Evolutionary conservation across 2,113 vertebrate genomes (phyloP), one percentile per base, ranked within the genome.

Genomic region (Neodontobutis hainanensis): DNA sequence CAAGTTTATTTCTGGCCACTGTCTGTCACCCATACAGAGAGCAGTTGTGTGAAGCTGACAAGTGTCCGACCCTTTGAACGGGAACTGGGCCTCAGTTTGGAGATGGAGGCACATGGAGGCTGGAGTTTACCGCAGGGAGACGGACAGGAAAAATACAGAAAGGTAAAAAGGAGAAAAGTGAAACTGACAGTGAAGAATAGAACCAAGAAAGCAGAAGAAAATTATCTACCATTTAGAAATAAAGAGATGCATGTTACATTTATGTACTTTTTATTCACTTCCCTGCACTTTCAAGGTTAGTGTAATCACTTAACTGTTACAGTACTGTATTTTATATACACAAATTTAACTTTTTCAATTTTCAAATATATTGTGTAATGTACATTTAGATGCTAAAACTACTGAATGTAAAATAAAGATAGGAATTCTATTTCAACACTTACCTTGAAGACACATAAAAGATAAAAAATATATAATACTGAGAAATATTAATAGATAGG

Each of bases 51-150:
- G 70, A 83, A 40, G 64, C 77, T 57, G 71, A 80, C 71, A 59
- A 15, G 49, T 27, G 53, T 81, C 74, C 78, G 35, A 68, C 53
- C 68, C 75, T 83, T 61, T 83, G 69, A 71, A 65, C 59, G 65
- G 80, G 50, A 40, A 68, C 82, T 73, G 73, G 68, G 65, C 61
- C 40, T 73, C 73, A 61, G 57, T 53, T 48, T 11, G 68, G 32
- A 73, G 71, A 62, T 42, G 78, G 65, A 90, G 75, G 84, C 46
- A 65, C 75, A 50, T 79, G 2, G 86, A 85, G 1, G 81, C 91
- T 90, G 77, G 40, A 32, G 61, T 65, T 69, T 67, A 74, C 55
- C 60, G 60, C 65, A 19, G 35, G 42, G 43, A 52, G 0, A 78
- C 81, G 78, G 19, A 82, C 45, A 84, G 52, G 19, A 80, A 77